Base-by-base conservation (phyloP, 2,888 invertebrate species). In the Beris morrisii region DNA sequence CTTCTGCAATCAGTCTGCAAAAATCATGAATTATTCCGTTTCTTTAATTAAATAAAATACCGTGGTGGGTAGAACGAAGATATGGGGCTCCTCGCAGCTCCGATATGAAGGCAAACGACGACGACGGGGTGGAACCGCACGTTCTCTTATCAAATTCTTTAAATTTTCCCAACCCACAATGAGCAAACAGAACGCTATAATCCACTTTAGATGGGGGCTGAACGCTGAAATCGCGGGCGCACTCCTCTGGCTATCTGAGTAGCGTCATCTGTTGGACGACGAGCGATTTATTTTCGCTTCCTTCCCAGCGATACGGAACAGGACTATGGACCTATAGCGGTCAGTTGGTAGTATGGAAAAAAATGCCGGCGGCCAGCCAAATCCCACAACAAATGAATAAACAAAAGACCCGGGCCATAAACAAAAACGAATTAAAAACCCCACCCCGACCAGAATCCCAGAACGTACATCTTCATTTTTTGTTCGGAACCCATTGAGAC, bases 11-110 rank as follows among this genome's bases (percentile, higher is more conserved):
- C 61, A 38, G 38, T 52, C 52, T 50, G 43, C 43, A 7, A 52
- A 52, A 38, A 61, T 61, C 61, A 61, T 61, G 61, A 61, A 52
- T 61, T 50, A 61, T 61, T 61, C 52, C 12, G 61, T 38, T 32
- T 38, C 50, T 50, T 61, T 61, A 61, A 61, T 61, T 61, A 61
- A 61, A 61, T 61, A 50, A 50, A 61, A 61, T 38, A 13, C 46
- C 50, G 32, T 50, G 52, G 30, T 38, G 38, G 11, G 52, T 30
- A 9, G 50, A 61, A 50, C 43, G 50, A 15, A 38, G 38, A 22
- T 22, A 22, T 3, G 22, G 3, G 22, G 22, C 22, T 22, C 22
- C 22, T 22, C 22, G 3, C 22, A 22, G 22, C 22, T n/a, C 52
- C n/a, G 61, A 61, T 61, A 61, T 61, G 61, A 61, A 43, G 28